Evolutionary conservation across 2,797 vertebrate species (phyloP).

Genomic region (Dryobates pubescens): DNA sequence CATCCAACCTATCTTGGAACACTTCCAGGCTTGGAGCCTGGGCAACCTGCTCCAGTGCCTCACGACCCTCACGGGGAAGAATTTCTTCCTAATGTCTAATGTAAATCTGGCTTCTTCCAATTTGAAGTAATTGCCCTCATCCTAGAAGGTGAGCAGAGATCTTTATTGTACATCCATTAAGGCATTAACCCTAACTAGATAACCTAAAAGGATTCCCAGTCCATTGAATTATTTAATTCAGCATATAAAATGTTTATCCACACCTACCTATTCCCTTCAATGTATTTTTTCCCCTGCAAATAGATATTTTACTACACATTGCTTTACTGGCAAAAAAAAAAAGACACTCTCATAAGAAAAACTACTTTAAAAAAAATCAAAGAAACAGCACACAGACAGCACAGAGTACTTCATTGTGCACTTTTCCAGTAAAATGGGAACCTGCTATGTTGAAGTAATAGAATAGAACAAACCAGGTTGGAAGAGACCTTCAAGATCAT

Average conservation of each 20-base stretch:
- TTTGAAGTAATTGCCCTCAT: no score
- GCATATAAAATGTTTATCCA: neutral
- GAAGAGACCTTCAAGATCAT: no score
- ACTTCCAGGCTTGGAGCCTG: no score
- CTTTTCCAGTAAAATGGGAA: neutral
- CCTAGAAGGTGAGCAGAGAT: neutral
- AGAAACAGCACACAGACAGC: neutral
- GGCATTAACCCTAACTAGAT: neutral
- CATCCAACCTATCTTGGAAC: no score
- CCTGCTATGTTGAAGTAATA: neutral
- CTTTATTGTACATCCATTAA: neutral
- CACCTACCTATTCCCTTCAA: neutral
- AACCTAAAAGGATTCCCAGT: neutral
- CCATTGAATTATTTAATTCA: neutral
- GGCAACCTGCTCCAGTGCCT: no score
- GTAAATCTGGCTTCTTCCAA: no score
- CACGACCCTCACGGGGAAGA: no score
- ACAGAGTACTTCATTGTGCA: neutral
- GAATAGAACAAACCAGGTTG: no score
- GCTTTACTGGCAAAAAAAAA: neutral
- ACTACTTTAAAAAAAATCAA: neutral
- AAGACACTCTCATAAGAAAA: neutral
- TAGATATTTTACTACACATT: neutral
- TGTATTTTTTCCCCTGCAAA: neutral
- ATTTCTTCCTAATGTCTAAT: no score